Conservation (phyloP, 2,888 invertebrate species). For the Lypha dubia region DNA sequence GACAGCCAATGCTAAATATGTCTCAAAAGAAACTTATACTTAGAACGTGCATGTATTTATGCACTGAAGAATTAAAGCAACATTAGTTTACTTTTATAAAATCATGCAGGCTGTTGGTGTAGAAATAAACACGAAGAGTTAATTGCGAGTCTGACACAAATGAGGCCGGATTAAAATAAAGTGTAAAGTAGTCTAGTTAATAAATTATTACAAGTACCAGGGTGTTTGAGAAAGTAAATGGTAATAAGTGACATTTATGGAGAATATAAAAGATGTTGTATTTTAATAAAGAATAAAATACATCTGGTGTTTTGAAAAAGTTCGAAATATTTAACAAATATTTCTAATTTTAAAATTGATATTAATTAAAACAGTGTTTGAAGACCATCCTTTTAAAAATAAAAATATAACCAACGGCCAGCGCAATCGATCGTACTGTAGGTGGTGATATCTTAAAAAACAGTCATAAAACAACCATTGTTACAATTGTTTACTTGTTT, state of each 20-base stretch:
- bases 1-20: slow-evolving; percentile 42
- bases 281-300: neutral
- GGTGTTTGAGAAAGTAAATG: slow-evolving; percentile 24
- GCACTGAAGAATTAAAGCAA: neutral
- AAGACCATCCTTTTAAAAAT: too few relatives aligned
- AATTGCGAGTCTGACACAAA: slow-evolving; percentile 56
- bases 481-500: too few relatives aligned
- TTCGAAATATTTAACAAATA: neutral
- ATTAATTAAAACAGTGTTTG: too few relatives aligned
- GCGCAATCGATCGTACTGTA: too few relatives aligned
- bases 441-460: too few relatives aligned
- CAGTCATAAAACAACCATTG: too few relatives aligned
- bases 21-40: slow-evolving; percentile 10
- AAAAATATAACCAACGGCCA: too few relatives aligned
- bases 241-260: neutral
- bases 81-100: neutral
- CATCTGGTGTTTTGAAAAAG: neutral
- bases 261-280: neutral
- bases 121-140: slow-evolving; percentile 42
- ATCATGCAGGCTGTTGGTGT: neutral
- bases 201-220: slow-evolving; percentile 14
- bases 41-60: slow-evolving; percentile 40
- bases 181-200: slow-evolving; percentile 38
- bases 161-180: slow-evolving; percentile 59
- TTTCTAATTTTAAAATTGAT: too few relatives aligned